Conservation (phyloP, 1,140 invertebrate species). For the Drosophila mauritiana region DNA sequence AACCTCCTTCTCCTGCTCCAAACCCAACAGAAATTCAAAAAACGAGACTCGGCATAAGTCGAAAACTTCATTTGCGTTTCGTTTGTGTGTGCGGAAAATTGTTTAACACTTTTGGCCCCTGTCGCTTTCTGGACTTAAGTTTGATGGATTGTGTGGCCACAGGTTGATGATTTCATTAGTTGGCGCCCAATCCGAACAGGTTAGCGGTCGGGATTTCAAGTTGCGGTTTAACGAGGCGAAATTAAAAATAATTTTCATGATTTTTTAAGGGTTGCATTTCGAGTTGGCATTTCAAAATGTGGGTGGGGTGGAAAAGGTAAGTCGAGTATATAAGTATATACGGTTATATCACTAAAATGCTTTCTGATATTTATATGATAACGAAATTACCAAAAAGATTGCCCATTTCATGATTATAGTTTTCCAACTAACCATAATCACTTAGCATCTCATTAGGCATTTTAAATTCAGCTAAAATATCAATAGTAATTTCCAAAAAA, state of each 20-base stretch:
- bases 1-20: constrained; percentile 32
- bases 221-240: constrained; percentile 22
- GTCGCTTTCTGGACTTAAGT: constrained; percentile 36
- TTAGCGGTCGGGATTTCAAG: constrained; percentile 3
- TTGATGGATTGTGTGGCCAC: constrained; percentile 64
- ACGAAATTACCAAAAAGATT: neutral
- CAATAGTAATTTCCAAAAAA: too few relatives aligned
- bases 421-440: too few relatives aligned
- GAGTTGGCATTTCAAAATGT: neutral
- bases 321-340: too few relatives aligned
- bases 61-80: constrained; percentile 65
- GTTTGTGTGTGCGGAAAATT: constrained; percentile 51
- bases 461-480: too few relatives aligned
- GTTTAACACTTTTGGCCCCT: constrained; percentile 63
- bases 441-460: too few relatives aligned
- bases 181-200: constrained; percentile 14
- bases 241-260: constrained; percentile 16
- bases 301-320: neutral
- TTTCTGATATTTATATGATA: neutral
- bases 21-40: constrained; percentile 2
- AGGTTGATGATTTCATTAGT: constrained; percentile 73
- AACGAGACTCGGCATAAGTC: constrained; percentile 60
- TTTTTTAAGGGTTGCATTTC: constrained; percentile 2
- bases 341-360: neutral
- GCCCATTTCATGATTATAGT: too few relatives aligned